Evolutionary conservation across 2,797 vertebrate species (phyloP).

Genomic region (Xenops minutus): DNA sequence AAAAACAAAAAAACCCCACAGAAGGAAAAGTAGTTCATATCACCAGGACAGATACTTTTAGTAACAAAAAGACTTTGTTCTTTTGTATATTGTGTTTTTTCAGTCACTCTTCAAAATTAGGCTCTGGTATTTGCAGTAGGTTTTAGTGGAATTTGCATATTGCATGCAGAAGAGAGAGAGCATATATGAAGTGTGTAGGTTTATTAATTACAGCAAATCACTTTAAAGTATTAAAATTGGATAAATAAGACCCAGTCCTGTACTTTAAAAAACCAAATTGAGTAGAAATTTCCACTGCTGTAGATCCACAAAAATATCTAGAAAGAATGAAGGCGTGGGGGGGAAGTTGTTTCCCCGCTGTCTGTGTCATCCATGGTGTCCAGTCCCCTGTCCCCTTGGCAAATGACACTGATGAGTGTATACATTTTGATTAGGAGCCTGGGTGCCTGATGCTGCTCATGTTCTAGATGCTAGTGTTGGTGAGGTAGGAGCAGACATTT

Average conservation of each 20-base stretch:
- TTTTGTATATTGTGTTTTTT: background rate
- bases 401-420: background rate
- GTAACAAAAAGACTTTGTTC: background rate
- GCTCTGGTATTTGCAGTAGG: background rate
- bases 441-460: background rate
- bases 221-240: background rate
- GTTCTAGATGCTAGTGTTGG: background rate
- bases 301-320: background rate
- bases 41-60: background rate
- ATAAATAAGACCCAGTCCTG: background rate
- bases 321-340: background rate
- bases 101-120: background rate
- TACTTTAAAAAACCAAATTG: background rate
- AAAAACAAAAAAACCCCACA: background rate
- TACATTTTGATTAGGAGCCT: background rate
- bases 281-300: background rate
- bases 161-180: background rate
- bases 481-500: background rate
- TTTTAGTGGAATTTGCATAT: background rate
- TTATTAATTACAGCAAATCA: background rate
- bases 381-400: background rate
- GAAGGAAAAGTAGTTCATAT: background rate
- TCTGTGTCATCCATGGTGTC: accelerated
- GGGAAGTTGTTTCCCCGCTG: background rate
- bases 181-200: background rate